A percentile compares a stretch with the other conserved stretches of the same genome.
Evolutionary conservation across 2,888 invertebrate genomes (phyloP).

Genomic region (Pasiphila rectangulata): DNA sequence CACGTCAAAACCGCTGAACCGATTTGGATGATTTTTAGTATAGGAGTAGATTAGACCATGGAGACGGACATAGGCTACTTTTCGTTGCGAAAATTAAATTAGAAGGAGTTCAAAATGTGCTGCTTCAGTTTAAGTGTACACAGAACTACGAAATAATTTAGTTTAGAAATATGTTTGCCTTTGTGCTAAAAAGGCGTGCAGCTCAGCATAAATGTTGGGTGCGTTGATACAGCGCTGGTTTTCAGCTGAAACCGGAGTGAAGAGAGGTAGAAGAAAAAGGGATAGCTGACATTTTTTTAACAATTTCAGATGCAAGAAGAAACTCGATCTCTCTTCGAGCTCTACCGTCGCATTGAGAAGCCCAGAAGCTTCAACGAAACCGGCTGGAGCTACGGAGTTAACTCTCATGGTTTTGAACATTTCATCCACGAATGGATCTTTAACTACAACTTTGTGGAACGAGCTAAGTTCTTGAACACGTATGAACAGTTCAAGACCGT

Average conservation of each 20-base stretch:
- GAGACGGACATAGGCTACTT: too few relatives aligned
- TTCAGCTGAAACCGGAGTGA: not conserved
- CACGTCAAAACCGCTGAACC: too few relatives aligned
- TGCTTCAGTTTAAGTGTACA: too few relatives aligned
- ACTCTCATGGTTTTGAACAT: constrained; percentile 83
- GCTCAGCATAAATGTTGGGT: too few relatives aligned
- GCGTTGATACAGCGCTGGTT: too few relatives aligned
- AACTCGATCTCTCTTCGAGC: constrained; percentile 75
- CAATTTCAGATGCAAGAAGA: constrained; percentile 74
- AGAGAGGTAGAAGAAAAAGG: not conserved
- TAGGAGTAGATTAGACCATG: too few relatives aligned
- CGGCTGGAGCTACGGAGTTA: constrained; percentile 90
- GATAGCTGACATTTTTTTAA: not conserved
- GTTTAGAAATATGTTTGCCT: too few relatives aligned
- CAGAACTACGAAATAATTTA: too few relatives aligned
- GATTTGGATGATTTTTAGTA: too few relatives aligned
- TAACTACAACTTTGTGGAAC: constrained; percentile 82
- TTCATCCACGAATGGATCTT: constrained; percentile 89
- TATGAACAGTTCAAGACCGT: constrained; percentile 88
- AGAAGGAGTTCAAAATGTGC: too few relatives aligned
- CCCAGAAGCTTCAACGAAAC: constrained; percentile 77
- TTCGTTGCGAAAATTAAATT: too few relatives aligned
- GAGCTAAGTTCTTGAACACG: constrained; percentile 84
- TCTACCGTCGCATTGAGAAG: constrained; percentile 51
- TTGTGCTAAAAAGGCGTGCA: too few relatives aligned